Conservation (phyloP, 2,113 vertebrate species). For the Thunnus maccoyii region DNA sequence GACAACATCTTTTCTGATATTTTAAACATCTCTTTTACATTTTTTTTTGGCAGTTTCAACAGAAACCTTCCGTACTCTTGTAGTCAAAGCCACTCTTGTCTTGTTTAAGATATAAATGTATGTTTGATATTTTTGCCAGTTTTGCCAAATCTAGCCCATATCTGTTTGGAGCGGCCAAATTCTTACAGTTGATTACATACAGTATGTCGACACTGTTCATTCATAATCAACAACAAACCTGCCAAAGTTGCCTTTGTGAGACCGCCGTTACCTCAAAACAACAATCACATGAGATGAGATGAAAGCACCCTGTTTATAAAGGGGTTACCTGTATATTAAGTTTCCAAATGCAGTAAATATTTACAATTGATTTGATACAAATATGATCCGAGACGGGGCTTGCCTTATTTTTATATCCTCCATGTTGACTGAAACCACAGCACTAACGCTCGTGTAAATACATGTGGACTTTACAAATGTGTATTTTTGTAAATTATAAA, state of each 20-base stretch:
- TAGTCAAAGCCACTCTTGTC: background rate
- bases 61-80: background rate
- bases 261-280: slow-evolving; percentile 69
- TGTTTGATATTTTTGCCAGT: background rate
- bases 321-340: background rate
- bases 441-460: slow-evolving; percentile 61
- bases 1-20: slow-evolving; percentile 7
- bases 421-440: slow-evolving; percentile 65
- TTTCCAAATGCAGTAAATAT: slow-evolving; percentile 50
- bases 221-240: slow-evolving; percentile 23
- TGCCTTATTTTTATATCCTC: slow-evolving; percentile 45
- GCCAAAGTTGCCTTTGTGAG: slow-evolving; percentile 76
- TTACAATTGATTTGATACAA: background rate
- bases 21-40: background rate
- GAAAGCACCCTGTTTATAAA: background rate
- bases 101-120: slow-evolving; percentile 29
- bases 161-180: slow-evolving; percentile 27
- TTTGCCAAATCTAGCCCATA: slow-evolving; percentile 35
- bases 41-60: background rate
- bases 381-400: slow-evolving; percentile 14
- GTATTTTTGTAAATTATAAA: slow-evolving; percentile 83
- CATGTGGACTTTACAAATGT: slow-evolving; percentile 57
- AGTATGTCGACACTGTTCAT: background rate
- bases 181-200: background rate
- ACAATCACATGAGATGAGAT: slow-evolving; percentile 2